Base-by-base conservation (phyloP, 2,113 vertebrate genomes). In the Rhodinocichla rosea region DNA sequence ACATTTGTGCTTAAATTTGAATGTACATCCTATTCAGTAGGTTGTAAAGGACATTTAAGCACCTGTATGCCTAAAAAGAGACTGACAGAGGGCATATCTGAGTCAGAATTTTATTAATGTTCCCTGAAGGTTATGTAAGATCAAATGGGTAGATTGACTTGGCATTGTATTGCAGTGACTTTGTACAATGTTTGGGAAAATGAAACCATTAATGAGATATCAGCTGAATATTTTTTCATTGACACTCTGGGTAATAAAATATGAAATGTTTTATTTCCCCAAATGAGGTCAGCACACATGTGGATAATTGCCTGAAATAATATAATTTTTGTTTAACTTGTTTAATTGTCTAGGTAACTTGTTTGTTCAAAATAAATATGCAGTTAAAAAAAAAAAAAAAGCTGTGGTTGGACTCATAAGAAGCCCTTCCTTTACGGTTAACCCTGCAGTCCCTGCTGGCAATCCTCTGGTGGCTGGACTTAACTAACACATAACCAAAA, bases 1-100 rank as follows among this genome's bases (percentile, higher is more conserved):
- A 96, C 95, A 89, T 90, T 94, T 93, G 80, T 90, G 69, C 93
- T 96, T 95, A 97, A 95, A 93, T 92, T 90, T 90, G 68, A 96
- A 90, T 9, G 1, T 87, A 71, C 87, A 69, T 87, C 83, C 77
- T 53, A 84, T 84, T 94, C 87, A 87, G 91, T 91, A 64, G 49
- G 55, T 91, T 87, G 57, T 55, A 89, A 88, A 96, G 95, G 95
- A 91, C 95, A 42, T 95, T 95, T 85, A 94, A 92, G 65, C 32
- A 91, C 74, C 90, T 76, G 26, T 93, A 65, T 79, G 76, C 83
- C 83, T 95, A 96, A 94, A 94, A 83, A 94, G 85, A 77, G 80
- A 93, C 68, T 93, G 90, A 78, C 80, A 89, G 80, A 96, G 92
- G 90, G 80, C 90, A 94, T 91, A 89, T 86, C 74, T 89, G 83